phyloP scores from a whole-genome alignment of 2,888 invertebrate genomes.

The Drosophila suboccidentalis region DNA sequence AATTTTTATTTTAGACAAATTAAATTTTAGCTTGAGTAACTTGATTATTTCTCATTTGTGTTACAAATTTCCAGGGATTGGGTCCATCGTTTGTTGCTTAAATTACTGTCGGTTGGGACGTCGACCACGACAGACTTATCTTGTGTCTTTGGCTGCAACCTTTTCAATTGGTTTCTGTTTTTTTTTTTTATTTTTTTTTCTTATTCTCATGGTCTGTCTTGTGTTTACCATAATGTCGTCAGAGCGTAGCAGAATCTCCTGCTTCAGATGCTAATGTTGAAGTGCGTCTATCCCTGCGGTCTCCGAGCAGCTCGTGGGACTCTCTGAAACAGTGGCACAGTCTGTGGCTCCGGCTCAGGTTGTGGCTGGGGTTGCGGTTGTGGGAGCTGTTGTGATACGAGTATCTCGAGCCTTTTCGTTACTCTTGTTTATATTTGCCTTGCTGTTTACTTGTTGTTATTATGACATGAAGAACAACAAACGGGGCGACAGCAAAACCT shows the following conservation, averaged over 20 bases:
- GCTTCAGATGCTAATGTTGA: conserved; percentile 39
- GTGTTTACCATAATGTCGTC: conserved; percentile 72
- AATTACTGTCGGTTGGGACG: conserved; percentile 52
- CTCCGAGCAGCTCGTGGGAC: conserved; percentile 39
- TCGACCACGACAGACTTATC: conserved; percentile 44
- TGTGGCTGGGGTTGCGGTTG: conserved; percentile 15
- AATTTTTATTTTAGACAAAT: no score
- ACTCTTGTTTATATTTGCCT: conserved; percentile 66
- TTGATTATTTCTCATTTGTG: conserved; percentile 50
- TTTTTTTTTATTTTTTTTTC: conserved; percentile 3
- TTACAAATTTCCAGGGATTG: conserved; percentile 47
- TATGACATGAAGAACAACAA: conserved; percentile 60
- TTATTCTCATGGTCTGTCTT: conserved; percentile 23
- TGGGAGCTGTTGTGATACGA: conserved; percentile 15
- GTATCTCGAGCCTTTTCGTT: conserved; percentile 50
- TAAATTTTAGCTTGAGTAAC: conserved; percentile 1
- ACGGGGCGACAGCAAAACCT: conserved; percentile 24
- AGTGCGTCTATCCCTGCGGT: conserved; percentile 31
- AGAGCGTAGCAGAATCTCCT: conserved; percentile 48
- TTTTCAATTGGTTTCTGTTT: conserved; percentile 60
- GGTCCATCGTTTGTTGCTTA: conserved; percentile 46
- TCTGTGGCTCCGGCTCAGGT: conserved; percentile 6
- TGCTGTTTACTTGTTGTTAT: conserved; percentile 57
- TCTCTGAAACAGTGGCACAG: neutral
- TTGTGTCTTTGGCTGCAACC: conserved; percentile 46